Conservation (phyloP, 2,888 invertebrate genomes). For the Ophion slaviceki region DNA sequence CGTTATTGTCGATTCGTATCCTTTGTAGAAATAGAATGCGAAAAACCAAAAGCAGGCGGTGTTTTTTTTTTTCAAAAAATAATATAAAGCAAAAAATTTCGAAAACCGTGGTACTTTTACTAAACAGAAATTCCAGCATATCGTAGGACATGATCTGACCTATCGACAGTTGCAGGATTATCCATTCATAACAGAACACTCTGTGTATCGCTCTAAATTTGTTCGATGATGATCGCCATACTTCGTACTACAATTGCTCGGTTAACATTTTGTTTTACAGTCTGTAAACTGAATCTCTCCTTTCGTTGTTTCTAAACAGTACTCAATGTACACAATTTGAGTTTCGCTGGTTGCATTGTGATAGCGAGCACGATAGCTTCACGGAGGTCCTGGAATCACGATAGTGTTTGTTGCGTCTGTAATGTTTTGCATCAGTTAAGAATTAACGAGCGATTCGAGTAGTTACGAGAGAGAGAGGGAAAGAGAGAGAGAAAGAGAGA, state of each 20-base stretch:
- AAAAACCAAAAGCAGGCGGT: too few relatives aligned
- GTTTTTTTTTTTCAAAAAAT: too few relatives aligned
- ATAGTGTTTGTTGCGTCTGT: constrained; percentile 62
- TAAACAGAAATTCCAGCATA: too few relatives aligned
- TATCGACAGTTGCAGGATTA: too few relatives aligned
- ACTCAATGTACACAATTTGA: constrained; percentile 12
- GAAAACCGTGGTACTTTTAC: too few relatives aligned
- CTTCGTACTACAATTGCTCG: background rate
- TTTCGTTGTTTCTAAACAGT: background rate
- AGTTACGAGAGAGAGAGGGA: background rate
- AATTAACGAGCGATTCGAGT: constrained; percentile 43
- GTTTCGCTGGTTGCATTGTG: constrained; percentile 11
- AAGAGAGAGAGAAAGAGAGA: background rate
- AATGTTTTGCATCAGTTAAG: constrained; percentile 35
- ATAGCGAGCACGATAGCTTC: constrained; percentile 22
- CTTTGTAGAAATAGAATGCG: too few relatives aligned
- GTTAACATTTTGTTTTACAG: background rate
- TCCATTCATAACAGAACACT: too few relatives aligned
- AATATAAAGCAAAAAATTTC: too few relatives aligned
- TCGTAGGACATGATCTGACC: too few relatives aligned
- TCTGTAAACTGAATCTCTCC: background rate
- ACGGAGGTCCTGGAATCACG: constrained; percentile 63
- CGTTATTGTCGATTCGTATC: too few relatives aligned
- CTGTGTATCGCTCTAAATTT: too few relatives aligned
- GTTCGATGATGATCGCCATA: background rate